A percentile compares a stretch with the other conserved stretches of the same genome.
phyloP scores from a whole-genome alignment of 2,113 vertebrate genomes.

The Bubo bubo region DNA sequence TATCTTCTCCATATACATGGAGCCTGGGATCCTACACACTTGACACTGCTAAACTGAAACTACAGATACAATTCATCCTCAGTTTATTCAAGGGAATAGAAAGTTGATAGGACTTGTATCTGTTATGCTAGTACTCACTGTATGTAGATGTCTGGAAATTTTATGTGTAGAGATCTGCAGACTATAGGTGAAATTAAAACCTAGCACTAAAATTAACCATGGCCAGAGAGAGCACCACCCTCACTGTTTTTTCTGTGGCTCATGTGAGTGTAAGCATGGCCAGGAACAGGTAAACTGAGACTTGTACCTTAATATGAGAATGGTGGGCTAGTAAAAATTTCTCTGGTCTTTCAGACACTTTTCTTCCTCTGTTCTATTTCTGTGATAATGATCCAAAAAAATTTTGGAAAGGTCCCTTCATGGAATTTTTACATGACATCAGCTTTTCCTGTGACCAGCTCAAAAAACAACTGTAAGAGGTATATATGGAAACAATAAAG shows the following conservation, averaged over 20 bases:
- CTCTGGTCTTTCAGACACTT: background rate
- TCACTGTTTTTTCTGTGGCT: background rate
- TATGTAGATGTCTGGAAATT: background rate
- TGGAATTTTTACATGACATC: background rate
- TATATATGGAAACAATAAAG: slow-evolving; percentile 46
- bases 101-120: background rate
- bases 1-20: background rate
- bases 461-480: background rate
- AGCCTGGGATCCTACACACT: background rate
- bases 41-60: background rate
- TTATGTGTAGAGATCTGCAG: background rate
- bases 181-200: background rate
- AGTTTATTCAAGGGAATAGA: background rate
- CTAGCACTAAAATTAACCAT: background rate
- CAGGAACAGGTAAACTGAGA: background rate
- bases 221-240: background rate
- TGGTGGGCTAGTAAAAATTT: background rate
- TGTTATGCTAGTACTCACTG: background rate
- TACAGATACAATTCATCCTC: background rate
- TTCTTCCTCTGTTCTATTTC: background rate
- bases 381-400: slow-evolving; percentile 5
- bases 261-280: background rate
- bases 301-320: background rate
- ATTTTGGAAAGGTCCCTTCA: background rate
- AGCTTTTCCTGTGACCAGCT: slow-evolving; percentile 25